These are phyloP conservation scores for Xestia sexstrigata DNA, from an alignment of 2,888 invertebrate genomes.

Conservation along the genomic window DNA sequence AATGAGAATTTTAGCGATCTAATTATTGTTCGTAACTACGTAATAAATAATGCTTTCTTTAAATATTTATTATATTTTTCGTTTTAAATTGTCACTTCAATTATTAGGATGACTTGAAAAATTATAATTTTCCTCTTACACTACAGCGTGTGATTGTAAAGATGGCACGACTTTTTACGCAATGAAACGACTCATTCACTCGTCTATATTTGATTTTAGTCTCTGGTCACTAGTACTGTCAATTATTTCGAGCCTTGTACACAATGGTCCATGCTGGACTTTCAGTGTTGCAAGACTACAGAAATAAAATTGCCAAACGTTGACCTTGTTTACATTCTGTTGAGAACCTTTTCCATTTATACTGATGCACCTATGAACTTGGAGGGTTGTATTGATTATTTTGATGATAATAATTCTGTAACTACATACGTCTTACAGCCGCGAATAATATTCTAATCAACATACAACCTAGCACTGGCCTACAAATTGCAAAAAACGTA, in stretches of 20 bases:
- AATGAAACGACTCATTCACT: constrained; percentile 30
- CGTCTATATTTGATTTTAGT: constrained; percentile 36
- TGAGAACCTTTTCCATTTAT: not conserved
- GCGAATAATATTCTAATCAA: too few relatives aligned
- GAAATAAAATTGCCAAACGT: not conserved
- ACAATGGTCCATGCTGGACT: constrained; percentile 27
- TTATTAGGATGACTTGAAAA: constrained; percentile 25
- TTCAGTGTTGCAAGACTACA: constrained; percentile 22
- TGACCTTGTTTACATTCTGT: not conserved
- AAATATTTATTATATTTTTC: not conserved
- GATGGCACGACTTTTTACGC: constrained; percentile 18
- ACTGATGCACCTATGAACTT: too few relatives aligned
- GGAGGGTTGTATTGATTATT: too few relatives aligned
- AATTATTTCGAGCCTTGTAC: not conserved
- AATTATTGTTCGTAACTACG: not conserved
- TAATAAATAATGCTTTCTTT: not conserved
- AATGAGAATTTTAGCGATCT: constrained; percentile 13
- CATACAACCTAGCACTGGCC: too few relatives aligned
- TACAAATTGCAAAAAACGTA: too few relatives aligned
- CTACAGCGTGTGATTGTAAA: constrained; percentile 19
- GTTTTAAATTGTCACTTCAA: constrained; percentile 6
- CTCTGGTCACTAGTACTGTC: constrained; percentile 25
- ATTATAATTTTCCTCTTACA: constrained; percentile 9
- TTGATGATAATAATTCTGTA: too few relatives aligned
- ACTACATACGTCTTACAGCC: too few relatives aligned